phyloP scores from a whole-genome alignment of 2,797 vertebrate species.

The Centroberyx gerrardi region DNA sequence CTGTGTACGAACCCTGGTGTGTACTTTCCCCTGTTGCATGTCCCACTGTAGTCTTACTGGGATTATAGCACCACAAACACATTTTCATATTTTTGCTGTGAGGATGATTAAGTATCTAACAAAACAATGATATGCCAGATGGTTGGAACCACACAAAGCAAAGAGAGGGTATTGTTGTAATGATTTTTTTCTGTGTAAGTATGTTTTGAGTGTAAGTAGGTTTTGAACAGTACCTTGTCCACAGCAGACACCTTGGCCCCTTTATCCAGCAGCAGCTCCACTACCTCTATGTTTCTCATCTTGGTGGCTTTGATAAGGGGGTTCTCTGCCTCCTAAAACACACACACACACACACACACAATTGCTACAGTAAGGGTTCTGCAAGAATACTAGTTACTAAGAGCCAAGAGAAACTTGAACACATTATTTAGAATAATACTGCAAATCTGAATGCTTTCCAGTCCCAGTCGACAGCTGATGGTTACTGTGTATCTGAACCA shows the following conservation, averaged over 20 bases:
- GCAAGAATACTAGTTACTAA: not conserved
- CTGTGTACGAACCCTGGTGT: no score
- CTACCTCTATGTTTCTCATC: constrained; percentile 98
- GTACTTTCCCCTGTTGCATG: no score
- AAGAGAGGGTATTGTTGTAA: not conserved
- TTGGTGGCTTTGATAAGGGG: constrained; percentile 98
- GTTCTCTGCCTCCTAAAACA: constrained; percentile 93
- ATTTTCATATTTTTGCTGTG: no score
- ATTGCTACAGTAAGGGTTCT: not conserved
- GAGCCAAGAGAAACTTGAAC: not conserved
- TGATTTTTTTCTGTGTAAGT: not conserved
- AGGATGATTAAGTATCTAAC: no score
- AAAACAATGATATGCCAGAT: not conserved
- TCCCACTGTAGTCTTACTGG: no score
- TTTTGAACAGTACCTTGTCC: constrained; percentile 89
- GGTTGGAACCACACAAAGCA: not conserved
- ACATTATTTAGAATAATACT: not conserved
- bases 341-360: constrained; percentile 12
- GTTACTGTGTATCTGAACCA: not conserved
- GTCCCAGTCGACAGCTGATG: not conserved
- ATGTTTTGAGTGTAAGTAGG: not conserved
- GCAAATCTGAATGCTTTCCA: not conserved
- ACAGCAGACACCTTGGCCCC: constrained; percentile 96
- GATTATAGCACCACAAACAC: no score
- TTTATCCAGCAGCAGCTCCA: constrained; percentile 97